Evolutionary conservation across 2,797 vertebrate genomes (phyloP).

Genomic region (Sylvilagus floridanus): DNA sequence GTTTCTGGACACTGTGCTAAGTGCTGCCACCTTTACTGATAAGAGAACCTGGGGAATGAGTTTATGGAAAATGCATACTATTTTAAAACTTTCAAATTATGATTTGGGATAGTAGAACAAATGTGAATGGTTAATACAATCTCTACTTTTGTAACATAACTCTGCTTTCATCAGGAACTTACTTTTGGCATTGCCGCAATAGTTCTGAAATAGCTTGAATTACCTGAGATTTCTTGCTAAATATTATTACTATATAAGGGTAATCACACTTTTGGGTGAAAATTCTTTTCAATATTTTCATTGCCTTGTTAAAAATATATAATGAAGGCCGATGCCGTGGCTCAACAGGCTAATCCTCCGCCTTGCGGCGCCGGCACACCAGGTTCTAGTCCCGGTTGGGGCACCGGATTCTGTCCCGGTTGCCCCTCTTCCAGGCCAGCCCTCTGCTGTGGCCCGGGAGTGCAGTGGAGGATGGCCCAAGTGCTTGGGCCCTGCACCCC

Average conservation of each 20-base stretch:
- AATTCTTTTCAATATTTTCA: conserved; percentile 28
- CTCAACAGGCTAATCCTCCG: too few relatives aligned
- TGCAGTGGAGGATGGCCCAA: too few relatives aligned
- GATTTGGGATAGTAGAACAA: neutral
- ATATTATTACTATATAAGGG: neutral
- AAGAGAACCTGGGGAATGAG: neutral
- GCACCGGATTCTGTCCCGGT: too few relatives aligned
- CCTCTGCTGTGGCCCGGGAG: too few relatives aligned
- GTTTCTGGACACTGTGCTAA: neutral
- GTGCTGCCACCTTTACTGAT: neutral
- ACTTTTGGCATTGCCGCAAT: neutral
- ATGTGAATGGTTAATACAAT: neutral
- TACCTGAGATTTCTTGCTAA: conserved; percentile 22
- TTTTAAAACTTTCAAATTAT: neutral
- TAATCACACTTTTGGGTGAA: neutral
- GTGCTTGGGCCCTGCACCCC: too few relatives aligned
- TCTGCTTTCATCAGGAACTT: neutral
- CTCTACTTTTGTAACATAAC: neutral
- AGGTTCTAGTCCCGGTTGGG: too few relatives aligned
- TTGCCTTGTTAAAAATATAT: neutral
- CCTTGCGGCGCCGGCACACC: too few relatives aligned
- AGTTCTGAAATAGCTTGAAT: conserved; percentile 24
- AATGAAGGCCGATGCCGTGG: too few relatives aligned
- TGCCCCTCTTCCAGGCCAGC: too few relatives aligned
- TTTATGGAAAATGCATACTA: neutral